Base-by-base conservation (phyloP, 2,113 vertebrate genomes). In the Pachypanchax playfairii region DNA sequence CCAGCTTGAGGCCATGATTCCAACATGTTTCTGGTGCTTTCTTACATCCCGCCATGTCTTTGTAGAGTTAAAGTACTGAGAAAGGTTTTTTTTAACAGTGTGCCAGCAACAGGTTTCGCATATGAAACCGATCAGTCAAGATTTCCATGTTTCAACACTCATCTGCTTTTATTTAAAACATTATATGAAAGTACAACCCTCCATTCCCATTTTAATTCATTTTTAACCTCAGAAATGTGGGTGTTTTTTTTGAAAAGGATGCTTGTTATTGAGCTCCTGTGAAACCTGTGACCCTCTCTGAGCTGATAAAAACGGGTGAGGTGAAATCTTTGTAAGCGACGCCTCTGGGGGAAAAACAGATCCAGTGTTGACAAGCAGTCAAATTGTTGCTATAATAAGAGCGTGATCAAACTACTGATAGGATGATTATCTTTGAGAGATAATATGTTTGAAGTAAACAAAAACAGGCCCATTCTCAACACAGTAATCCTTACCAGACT, bases 391-490 rank as follows among this genome's bases (percentile, higher is more conserved):
- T 4, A 5, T 44, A 39, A 57, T 65, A n/a, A 42, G 36, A 36
- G 35, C 60, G 72, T 81, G 85, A 73, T 31, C 54, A 31, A 79
- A 65, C 42, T 81, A 61, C 75, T 18, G 20, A 76, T 59, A 0
- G 31, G 9, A 13, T 77, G 25, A 70, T 83, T 81, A 81, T 46
- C 33, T 15, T 66, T 22, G 20, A 69, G 38, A 62, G 28, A 44
- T 26, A 39, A 10, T 24, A 7, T 46, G 5, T 35, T 2, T 26
- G 20, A 36, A 46, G 4, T 3, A 63, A 24, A 52, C 11, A 62
- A 36, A 48, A 36, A 50, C 47, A 46, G 14, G 35, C 0, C 4
- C 31, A 42, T 14, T 60, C 18, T 13, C 10, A 44, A 39, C 28
- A 26, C 42, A n/a, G 29, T 60, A 17, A 36, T 49, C n/a, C n/a